phyloP scores from a whole-genome alignment of 1,140 invertebrate genomes.

The Pentalonia nigronervosa region DNA sequence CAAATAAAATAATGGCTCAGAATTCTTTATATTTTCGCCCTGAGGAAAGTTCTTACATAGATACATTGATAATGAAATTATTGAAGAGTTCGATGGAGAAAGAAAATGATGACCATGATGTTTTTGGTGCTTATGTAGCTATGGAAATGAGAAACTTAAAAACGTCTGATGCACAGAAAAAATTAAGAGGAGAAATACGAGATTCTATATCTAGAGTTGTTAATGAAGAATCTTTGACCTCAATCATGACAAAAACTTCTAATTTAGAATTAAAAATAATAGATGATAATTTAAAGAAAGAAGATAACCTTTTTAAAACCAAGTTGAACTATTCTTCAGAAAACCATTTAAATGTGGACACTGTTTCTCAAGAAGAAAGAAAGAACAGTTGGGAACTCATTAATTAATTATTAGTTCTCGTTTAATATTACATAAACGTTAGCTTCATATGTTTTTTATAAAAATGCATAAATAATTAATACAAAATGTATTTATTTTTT shows the following conservation, averaged over 20 bases:
- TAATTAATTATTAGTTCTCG: neutral
- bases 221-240: neutral
- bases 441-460: neutral
- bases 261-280: neutral
- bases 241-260: neutral
- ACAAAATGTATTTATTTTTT: neutral
- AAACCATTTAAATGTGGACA: neutral
- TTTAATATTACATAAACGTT: neutral
- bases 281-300: too few species aligned
- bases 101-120: conserved; percentile 37
- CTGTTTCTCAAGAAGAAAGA: neutral
- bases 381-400: neutral
- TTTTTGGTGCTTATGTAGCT: conserved; percentile 43
- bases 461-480: neutral
- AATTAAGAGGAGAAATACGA: conserved; percentile 47
- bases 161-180: neutral
- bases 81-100: conserved; percentile 32
- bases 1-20: neutral
- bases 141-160: conserved; percentile 48
- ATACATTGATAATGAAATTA: neutral
- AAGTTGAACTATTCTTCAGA: neutral
- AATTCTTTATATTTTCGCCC: neutral
- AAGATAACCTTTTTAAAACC: neutral
- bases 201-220: conserved; percentile 26
- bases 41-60: neutral